Base-by-base conservation (phyloP, 2,888 invertebrate genomes). In the Drosophila meridiana region DNA sequence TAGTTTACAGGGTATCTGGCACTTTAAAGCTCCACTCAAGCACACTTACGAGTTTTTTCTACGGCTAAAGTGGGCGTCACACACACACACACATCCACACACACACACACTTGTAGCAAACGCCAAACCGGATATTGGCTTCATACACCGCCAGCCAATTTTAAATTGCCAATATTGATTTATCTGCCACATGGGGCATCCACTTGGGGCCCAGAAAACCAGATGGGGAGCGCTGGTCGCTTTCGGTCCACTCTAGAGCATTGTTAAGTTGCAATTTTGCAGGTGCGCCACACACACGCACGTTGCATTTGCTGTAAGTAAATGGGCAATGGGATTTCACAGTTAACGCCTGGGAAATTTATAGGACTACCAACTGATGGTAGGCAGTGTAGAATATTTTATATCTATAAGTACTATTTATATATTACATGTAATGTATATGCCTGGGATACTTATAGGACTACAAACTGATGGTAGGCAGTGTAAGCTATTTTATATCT, bases 111-210 rank as follows among this genome's bases (percentile, higher is more conserved):
- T 69, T 66, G 73, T 69, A 73, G 63, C 69, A 59, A 68, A 61
- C 71, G 48, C 84, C 89, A 84, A 89, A 87, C 82, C 89, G 87
- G 86, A 89, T 86, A 87, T 89, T 87, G 89, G 89, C 87, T 87
- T 88, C 84, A 87, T 86, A 83, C 79, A 87, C 87, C 87, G 87
- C 89, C 82, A 87, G 87, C 89, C 89, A 87, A 87, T 87, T 87
- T 87, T 80, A 89, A 87, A 87, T 87, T 89, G 89, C 87, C 89
- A 87, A 89, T 87, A 87, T 89, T 87, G 87, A 87, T 87, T 87
- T 87, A 89, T 87, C 82, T 80, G 87, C 86, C 89, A 86, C 89
- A 83, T 86, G 89, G 82, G 87, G 86, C 80, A 64, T 68, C 61
- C 69, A 72, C 69, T 75, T 75, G 72, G 67, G 50, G 78, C 63